phyloP scores from a whole-genome alignment of 2,797 vertebrate genomes.

The Peromyscus attwateri region DNA sequence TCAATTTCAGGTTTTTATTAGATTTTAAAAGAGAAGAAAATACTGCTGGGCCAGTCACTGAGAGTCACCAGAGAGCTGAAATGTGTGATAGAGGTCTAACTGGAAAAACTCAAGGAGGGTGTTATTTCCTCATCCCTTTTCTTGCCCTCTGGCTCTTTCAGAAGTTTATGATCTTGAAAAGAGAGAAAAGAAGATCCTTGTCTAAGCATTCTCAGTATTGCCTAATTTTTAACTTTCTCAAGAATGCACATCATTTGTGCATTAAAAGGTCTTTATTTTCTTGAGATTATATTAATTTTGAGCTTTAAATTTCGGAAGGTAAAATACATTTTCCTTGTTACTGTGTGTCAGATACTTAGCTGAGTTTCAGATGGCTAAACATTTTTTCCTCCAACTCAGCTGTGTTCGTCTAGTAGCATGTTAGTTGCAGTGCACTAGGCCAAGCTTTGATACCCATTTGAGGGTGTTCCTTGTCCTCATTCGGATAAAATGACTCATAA shows the following conservation, averaged over 20 bases:
- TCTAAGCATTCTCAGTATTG: slow-evolving; percentile 43
- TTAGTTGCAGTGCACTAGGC: neutral
- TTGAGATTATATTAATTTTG: slow-evolving; percentile 51
- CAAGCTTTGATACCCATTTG: neutral
- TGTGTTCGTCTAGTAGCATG: neutral
- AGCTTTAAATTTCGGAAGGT: slow-evolving; percentile 50
- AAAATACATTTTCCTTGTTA: slow-evolving; percentile 47
- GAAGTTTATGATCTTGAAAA: neutral
- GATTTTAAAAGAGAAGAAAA: neutral
- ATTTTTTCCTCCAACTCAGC: slow-evolving; percentile 25
- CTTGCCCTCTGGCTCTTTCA: neutral
- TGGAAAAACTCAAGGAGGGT: neutral
- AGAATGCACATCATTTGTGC: slow-evolving; percentile 14
- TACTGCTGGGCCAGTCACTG: neutral
- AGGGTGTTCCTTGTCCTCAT: slow-evolving; percentile 63
- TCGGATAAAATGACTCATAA: slow-evolving; percentile 61
- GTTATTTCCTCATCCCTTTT: neutral
- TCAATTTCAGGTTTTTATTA: slow-evolving; percentile 13
- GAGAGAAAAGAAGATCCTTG: neutral
- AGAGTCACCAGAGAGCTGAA: neutral
- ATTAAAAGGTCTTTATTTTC: slow-evolving; percentile 53
- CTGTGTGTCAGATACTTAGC: slow-evolving; percentile 15
- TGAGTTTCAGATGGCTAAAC: slow-evolving; percentile 16
- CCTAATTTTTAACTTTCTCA: slow-evolving; percentile 36
- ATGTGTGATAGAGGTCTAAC: slow-evolving; percentile 11